Evolutionary conservation across 2,113 vertebrate species (phyloP).

Genomic region (Anseranas semipalmata): DNA sequence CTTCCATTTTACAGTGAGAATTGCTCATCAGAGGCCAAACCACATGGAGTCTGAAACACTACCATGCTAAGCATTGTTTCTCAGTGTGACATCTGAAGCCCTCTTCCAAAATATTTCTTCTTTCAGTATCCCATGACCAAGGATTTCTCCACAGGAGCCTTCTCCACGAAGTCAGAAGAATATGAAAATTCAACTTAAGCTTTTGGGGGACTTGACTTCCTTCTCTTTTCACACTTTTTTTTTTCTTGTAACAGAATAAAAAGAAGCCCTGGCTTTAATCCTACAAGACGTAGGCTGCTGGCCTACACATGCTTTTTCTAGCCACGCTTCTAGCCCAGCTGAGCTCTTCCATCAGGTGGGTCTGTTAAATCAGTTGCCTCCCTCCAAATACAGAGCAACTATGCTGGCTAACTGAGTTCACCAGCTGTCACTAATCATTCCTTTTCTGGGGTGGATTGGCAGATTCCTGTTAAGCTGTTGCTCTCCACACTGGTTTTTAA

Average conservation of each 20-base stretch:
- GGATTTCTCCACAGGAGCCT: background rate
- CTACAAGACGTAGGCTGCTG: background rate
- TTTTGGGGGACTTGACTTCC: background rate
- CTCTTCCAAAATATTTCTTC: constrained; percentile 30
- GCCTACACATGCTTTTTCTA: background rate
- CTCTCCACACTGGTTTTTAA: background rate
- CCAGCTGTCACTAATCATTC: background rate
- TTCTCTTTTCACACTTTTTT: background rate
- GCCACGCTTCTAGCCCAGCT: background rate
- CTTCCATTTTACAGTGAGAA: background rate
- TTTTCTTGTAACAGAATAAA: background rate
- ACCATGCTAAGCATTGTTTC: constrained; percentile 16
- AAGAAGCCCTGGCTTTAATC: background rate
- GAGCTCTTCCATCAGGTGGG: background rate
- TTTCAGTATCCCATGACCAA: background rate
- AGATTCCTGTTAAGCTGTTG: background rate
- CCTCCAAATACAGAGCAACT: background rate
- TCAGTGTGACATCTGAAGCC: background rate
- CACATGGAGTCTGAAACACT: background rate
- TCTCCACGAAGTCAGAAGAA: background rate
- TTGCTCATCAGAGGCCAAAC: constrained; percentile 22
- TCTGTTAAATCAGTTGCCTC: background rate
- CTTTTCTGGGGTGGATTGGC: background rate
- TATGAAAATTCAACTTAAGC: background rate
- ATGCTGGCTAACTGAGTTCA: background rate